Conservation (phyloP, 2,888 invertebrate species). For the Parapristionchus giblindavisi region DNA sequence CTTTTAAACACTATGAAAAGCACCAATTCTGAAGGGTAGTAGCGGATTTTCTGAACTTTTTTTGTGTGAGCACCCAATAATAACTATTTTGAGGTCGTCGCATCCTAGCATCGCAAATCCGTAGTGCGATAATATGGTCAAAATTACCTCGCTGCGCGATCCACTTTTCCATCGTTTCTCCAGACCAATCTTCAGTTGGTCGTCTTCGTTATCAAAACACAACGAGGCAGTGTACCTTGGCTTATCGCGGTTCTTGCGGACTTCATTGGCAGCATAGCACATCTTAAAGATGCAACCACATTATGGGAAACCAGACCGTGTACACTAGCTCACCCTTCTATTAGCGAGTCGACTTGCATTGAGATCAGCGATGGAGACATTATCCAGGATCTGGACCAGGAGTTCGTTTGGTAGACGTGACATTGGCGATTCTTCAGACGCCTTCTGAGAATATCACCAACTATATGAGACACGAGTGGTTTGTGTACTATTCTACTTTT, state of each 20-base stretch:
- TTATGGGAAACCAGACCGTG: too few species aligned
- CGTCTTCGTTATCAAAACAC: not conserved
- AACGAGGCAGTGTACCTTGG: constrained; percentile 1
- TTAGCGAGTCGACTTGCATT: constrained; percentile 7
- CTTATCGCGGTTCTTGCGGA: not conserved
- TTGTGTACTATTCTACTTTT: constrained; percentile 12
- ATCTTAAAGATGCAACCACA: not conserved
- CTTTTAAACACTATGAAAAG: too few species aligned
- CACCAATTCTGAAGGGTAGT: too few species aligned
- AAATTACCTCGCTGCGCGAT: not conserved
- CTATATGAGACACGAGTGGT: not conserved
- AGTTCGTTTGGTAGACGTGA: constrained; percentile 19
- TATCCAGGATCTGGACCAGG: constrained; percentile 2
- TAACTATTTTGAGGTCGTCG: too few species aligned
- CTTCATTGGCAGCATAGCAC: not conserved
- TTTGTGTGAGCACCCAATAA: too few species aligned
- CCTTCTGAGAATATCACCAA: not conserved
- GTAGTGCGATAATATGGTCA: too few species aligned
- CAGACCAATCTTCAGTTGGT: not conserved
- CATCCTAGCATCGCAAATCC: too few species aligned
- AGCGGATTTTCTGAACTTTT: too few species aligned
- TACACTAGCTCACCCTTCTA: constrained; percentile 16
- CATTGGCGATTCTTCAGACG: constrained; percentile 16
- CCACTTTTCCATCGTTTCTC: constrained; percentile 13
- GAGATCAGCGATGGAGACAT: constrained; percentile 18